These are phyloP conservation scores for Petroica traversi DNA, from an alignment of 2,113 vertebrate species.

Conservation along the genomic window DNA sequence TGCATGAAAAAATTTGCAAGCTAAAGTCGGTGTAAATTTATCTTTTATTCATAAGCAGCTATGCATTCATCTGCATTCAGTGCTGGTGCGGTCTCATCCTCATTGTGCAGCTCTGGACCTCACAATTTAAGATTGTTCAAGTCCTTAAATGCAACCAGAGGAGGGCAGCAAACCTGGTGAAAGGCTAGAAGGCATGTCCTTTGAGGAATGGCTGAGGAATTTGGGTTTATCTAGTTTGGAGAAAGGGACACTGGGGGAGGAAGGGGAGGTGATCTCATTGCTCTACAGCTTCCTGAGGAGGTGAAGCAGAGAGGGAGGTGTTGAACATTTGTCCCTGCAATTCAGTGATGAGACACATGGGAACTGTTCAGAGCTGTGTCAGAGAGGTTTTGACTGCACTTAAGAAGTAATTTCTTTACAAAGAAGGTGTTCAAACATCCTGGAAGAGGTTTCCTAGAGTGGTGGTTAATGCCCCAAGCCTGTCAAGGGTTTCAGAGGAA, in stretches of 20 bases:
- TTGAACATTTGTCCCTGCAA: background rate
- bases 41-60: background rate
- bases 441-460: background rate
- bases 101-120: background rate
- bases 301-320: background rate
- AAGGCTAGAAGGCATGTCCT: background rate
- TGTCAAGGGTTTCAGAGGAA: background rate
- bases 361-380: background rate
- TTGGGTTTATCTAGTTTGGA: background rate
- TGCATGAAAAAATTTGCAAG: background rate
- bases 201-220: background rate
- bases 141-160: background rate
- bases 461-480: too few species aligned
- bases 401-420: background rate
- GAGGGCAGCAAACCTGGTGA: background rate
- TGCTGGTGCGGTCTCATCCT: background rate
- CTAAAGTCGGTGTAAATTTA: background rate
- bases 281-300: background rate
- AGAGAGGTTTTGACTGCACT: background rate
- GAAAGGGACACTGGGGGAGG: background rate
- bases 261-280: background rate
- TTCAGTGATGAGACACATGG: rapidly evolving
- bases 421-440: background rate
- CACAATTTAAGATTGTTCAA: background rate
- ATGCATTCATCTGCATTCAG: background rate